Conservation (phyloP, 2,888 invertebrate species). For the Macropis europaea region DNA sequence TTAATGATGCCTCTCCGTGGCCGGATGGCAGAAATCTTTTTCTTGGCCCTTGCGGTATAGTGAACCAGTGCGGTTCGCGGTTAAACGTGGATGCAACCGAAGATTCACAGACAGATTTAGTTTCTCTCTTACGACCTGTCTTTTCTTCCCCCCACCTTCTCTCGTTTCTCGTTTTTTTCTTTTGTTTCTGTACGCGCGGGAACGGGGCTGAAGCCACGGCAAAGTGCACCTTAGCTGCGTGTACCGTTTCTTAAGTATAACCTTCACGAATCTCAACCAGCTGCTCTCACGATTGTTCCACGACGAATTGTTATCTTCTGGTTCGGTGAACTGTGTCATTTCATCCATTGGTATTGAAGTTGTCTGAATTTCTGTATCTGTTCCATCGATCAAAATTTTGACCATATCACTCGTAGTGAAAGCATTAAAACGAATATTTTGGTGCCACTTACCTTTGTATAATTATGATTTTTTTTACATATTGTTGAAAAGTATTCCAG, state of each 20-base stretch:
- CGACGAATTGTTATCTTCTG: slow-evolving; percentile 31
- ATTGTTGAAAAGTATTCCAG: too few relatives aligned
- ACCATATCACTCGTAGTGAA: too few relatives aligned
- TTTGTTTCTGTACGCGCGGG: slow-evolving; percentile 32
- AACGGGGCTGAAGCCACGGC: slow-evolving; percentile 4
- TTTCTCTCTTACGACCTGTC: slow-evolving; percentile 51
- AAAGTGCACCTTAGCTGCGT: slow-evolving; percentile 34
- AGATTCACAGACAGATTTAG: slow-evolving; percentile 58
- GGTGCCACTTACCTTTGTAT: too few relatives aligned
- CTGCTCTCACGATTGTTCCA: slow-evolving; percentile 49
- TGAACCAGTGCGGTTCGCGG: slow-evolving; percentile 57
- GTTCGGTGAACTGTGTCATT: slow-evolving; percentile 35
- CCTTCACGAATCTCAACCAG: slow-evolving; percentile 42
- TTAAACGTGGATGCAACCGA: slow-evolving; percentile 36
- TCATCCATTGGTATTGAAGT: slow-evolving; percentile 14
- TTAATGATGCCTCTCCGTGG: slow-evolving; percentile 32
- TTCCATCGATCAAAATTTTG: too few relatives aligned
- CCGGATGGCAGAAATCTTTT: slow-evolving; percentile 26
- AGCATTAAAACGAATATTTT: too few relatives aligned
- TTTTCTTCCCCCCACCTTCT: neutral
- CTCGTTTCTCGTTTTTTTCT: neutral
- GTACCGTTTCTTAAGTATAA: slow-evolving; percentile 56
- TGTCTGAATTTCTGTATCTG: too few relatives aligned
- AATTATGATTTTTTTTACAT: too few relatives aligned
- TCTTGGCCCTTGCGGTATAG: slow-evolving; percentile 42